Evolutionary conservation across 2,113 vertebrate genomes (phyloP).

Genomic region (Nibea coibor): DNA sequence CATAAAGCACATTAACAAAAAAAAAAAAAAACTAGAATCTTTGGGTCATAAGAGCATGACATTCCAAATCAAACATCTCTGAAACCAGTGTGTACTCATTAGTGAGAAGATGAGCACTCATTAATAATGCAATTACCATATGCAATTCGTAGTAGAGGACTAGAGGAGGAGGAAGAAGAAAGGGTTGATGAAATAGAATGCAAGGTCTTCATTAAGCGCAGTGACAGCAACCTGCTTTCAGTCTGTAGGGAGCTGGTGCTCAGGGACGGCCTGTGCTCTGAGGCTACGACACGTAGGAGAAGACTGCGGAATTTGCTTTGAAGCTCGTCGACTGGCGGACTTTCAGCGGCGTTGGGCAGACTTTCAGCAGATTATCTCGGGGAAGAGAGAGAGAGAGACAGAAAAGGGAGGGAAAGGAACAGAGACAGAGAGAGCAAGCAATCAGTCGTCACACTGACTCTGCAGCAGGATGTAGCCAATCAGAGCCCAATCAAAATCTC

Average conservation of each 20-base stretch:
- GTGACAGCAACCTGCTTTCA: conserved; percentile 66
- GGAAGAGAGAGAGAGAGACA: conserved; percentile 11
- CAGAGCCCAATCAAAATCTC: conserved; percentile 69
- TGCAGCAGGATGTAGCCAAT: conserved; percentile 70
- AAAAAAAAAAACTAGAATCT: conserved; percentile 10
- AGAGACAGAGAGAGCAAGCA: conserved; percentile 17
- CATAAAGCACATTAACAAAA: not conserved
- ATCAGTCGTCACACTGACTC: conserved; percentile 61
- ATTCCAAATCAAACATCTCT: conserved; percentile 38
- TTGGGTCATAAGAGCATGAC: conserved; percentile 34
- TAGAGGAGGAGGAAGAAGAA: conserved; percentile 50
- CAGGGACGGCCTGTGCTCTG: conserved; percentile 60
- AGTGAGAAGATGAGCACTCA: conserved; percentile 61
- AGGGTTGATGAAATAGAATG: conserved; percentile 80
- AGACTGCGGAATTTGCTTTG: conserved; percentile 62
- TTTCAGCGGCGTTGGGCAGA: conserved; percentile 62
- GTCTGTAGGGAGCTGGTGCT: conserved; percentile 53
- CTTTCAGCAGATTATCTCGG: conserved; percentile 55
- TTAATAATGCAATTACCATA: conserved; percentile 61
- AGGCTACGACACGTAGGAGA: conserved; percentile 38
- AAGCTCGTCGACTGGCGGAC: conserved; percentile 51
- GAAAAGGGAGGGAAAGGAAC: not conserved
- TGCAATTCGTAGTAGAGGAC: conserved; percentile 43
- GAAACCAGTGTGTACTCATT: conserved; percentile 63
- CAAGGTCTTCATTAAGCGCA: conserved; percentile 78